Evolutionary conservation across 2,888 invertebrate genomes (phyloP), one percentile per base, ranked within the genome.

Genomic region (Griposia aprilina): DNA sequence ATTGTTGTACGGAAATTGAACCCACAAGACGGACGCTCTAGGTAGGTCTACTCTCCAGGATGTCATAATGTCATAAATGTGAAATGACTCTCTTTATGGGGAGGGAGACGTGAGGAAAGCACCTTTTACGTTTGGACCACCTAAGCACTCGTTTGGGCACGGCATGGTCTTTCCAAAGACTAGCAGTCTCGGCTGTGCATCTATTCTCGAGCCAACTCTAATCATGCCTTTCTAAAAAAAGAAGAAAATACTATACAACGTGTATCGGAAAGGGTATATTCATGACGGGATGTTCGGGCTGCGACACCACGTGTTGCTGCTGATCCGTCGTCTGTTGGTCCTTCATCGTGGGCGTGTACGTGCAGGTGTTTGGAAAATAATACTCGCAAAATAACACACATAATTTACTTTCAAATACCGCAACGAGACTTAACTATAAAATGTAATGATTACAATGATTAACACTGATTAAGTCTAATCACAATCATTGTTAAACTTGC

Each of bases 41-140:
- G 30, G 30, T 36, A 36, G 30, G 30, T 36, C 26, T 15, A 11
- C 26, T 57, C 41, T 59, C 8, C n/a, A 50, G 30, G 63, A 80
- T 73, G n/a, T 30, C 50, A 79, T 72, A 72, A 36, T 62, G 60
- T 36, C 60, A 41, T 78, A 72, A 78, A 73, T 30, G n/a, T 45
- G 52, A 71, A 48, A 69, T n/a, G 17, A 50, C 52, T 63, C 36
- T 69, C n/a, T 45, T 23, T 17, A 48, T 20, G 26, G 13, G n/a
- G n/a, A n/a, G n/a, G n/a, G 4, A n/a, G 52, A 55, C 15, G n/a
- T 8, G 20, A 20, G 23, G 17, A 7, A 48, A 11, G 1, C 20
- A 26, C 1, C 8, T 15, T 77, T 30, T 17, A 41, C 17, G 20
- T 57, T 36, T 50, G 23, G 13, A 50, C 13, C 17, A 76, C 36